These are phyloP conservation scores for Mastigias papua DNA, from an alignment of 30 jellyfish, hydroid and myxozoan genomes.

Conservation along the genomic window DNA sequence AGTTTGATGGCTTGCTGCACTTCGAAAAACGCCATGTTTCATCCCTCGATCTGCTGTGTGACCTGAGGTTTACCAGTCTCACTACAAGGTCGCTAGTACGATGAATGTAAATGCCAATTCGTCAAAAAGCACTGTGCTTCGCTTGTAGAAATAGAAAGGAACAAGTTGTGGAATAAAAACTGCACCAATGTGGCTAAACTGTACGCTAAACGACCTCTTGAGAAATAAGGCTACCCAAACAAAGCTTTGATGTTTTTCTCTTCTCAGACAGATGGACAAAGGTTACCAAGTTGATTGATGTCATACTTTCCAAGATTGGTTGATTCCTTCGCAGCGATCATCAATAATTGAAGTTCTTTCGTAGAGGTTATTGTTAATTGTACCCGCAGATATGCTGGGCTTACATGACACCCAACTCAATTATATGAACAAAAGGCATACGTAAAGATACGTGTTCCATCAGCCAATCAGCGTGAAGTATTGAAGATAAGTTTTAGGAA, in stretches of 20 bases:
- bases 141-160: background rate
- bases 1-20: slow-evolving; percentile 90
- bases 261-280: slow-evolving; percentile 24
- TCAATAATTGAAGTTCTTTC: background rate
- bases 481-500: background rate
- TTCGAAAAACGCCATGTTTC: slow-evolving; percentile 81
- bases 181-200: background rate
- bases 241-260: slow-evolving; percentile 16
- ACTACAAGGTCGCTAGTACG: background rate
- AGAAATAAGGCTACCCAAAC: slow-evolving; percentile 3
- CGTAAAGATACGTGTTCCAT: background rate
- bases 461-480: slow-evolving; percentile 31
- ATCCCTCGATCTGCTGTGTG: background rate
- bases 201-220: background rate
- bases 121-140: too few relatives aligned
- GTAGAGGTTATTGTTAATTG: too few relatives aligned
- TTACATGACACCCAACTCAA: background rate
- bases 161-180: background rate
- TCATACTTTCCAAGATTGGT: slow-evolving; percentile 22
- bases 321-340: background rate
- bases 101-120: too few relatives aligned
- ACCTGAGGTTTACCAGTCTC: background rate
- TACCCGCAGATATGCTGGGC: background rate
- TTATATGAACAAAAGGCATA: background rate
- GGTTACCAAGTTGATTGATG: slow-evolving; percentile 27